Percentiles rank a stretch among this genome's conserved stretches.
Conservation (phyloP, 2,888 invertebrate genomes). For the Apocheima hispidaria region DNA sequence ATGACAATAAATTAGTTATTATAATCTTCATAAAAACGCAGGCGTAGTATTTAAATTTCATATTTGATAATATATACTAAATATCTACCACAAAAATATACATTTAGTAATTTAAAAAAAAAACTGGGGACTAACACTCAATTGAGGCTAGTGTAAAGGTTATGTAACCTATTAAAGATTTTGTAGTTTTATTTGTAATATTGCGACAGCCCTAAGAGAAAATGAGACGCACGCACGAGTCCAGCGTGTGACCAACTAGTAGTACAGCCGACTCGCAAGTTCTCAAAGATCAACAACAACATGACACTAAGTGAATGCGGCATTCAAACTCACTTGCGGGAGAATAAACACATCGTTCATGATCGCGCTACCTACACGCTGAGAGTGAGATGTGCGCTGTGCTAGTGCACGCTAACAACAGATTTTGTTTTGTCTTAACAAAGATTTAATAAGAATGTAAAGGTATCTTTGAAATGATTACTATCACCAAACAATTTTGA, state of each 20-base stretch:
- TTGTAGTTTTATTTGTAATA: neutral
- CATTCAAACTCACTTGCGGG: conserved; percentile 38
- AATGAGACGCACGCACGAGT: conserved; percentile 59
- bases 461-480: neutral
- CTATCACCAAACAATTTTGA: no score
- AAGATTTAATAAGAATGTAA: conserved; percentile 1
- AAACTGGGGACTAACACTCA: no score
- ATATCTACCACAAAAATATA: no score
- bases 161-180: neutral
- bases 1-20: no score
- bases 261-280: conserved; percentile 21
- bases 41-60: no score
- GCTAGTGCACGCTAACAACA: neutral
- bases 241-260: conserved; percentile 62
- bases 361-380: conserved; percentile 4
- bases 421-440: conserved; percentile 17
- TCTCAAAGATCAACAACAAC: conserved; percentile 44
- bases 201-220: conserved; percentile 1
- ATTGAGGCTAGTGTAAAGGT: no score
- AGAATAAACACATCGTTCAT: conserved; percentile 24
- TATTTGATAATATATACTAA: no score
- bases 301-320: conserved; percentile 42
- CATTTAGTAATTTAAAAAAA: no score
- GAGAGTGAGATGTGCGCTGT: conserved; percentile 4
- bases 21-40: no score